Base-by-base conservation (phyloP, 2,888 invertebrate species). In the Stenotaenia linearis region DNA sequence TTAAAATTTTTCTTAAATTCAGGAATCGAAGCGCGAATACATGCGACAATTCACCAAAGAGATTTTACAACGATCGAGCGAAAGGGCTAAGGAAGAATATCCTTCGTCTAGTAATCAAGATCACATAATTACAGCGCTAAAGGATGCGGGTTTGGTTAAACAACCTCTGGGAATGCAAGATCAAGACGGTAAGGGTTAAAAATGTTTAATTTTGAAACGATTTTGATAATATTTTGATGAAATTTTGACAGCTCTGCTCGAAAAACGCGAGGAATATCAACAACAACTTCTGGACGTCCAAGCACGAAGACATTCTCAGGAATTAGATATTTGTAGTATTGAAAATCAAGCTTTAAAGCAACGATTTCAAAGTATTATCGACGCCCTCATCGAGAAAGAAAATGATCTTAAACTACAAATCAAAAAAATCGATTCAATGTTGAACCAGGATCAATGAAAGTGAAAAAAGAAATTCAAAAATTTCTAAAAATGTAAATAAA, bases 251-350 rank as follows among this genome's bases (percentile, higher is more conserved):
- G n/a, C 45, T 32, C 81, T 87, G 0, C 83, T 85, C 77, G 84
- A 84, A 23, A 90, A 93, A 82, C 89, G 95, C 82, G 90, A 91
- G 79, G 91, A 92, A 82, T 86, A 95, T 1, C 90, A 91, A 78
- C 87, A 90, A 12, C 93, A 95, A 85, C 87, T 96, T 76, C 90
- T 91, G 18, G 93, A 94, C 82, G 86, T 96, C 18, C 91, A 91
- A 83, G 90, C 90, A 50, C 90, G 93, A 77, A 89, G 93, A 81
- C 90, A 91, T 79, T 91, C 93, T 83, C 95, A 94, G 82, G 94
- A 95, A 84, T 89, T 91, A 82, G 94, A 95, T 86, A 92, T 96
- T 81, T 90, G 92, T 25, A 92, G 91, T 75, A 94, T 95, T 85
- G 95, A 95, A 85, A 96, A 96, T 86, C 88, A 91, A 81, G 93